Percentiles rank a stretch among this genome's conserved stretches.
Evolutionary conservation across 1,140 invertebrate species (phyloP).

Genomic region (Brachionus asplanchnoidis): DNA sequence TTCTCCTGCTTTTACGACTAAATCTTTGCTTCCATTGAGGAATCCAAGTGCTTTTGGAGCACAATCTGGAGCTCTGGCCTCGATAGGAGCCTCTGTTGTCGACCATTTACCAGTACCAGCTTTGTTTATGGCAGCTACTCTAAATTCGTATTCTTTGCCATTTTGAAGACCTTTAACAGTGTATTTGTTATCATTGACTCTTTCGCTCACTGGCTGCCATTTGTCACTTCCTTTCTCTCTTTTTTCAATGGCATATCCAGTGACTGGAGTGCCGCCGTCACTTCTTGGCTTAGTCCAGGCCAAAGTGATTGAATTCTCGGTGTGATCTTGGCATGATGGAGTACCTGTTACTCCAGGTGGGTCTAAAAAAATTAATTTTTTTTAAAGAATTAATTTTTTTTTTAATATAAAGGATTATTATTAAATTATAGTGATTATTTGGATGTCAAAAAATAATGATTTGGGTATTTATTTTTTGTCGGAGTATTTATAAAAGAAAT

Average conservation of each 20-base stretch:
- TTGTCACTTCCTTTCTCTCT: slow-evolving; percentile 68
- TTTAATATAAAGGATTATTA: too few species aligned
- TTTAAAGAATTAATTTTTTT: not conserved
- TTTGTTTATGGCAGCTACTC: slow-evolving; percentile 89
- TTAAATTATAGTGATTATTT: too few species aligned
- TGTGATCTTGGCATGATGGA: slow-evolving; percentile 76
- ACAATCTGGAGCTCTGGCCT: slow-evolving; percentile 76
- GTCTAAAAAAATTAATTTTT: slow-evolving; percentile 59
- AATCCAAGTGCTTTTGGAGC: slow-evolving; percentile 43
- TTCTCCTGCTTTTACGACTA: slow-evolving; percentile 88
- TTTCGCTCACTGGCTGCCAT: slow-evolving; percentile 54
- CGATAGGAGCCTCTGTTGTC: slow-evolving; percentile 80
- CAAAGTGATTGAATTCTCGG: slow-evolving; percentile 86
- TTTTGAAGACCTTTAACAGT: slow-evolving; percentile 80
- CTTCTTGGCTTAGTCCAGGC: slow-evolving; percentile 85
- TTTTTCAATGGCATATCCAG: slow-evolving; percentile 83
- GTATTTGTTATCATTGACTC: slow-evolving; percentile 57
- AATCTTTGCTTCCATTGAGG: slow-evolving; percentile 67
- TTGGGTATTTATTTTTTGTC: too few species aligned
- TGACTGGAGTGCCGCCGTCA: slow-evolving; percentile 71
- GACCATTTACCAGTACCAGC: slow-evolving; percentile 83
- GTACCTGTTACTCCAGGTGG: slow-evolving; percentile 80
- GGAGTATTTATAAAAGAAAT: too few species aligned
- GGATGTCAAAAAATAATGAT: too few species aligned
- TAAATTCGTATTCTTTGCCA: slow-evolving; percentile 93